Evolutionary conservation across 1,140 invertebrate genomes (phyloP), one percentile per base, ranked within the genome.

Genomic region (Oryctes rhinoceros): DNA sequence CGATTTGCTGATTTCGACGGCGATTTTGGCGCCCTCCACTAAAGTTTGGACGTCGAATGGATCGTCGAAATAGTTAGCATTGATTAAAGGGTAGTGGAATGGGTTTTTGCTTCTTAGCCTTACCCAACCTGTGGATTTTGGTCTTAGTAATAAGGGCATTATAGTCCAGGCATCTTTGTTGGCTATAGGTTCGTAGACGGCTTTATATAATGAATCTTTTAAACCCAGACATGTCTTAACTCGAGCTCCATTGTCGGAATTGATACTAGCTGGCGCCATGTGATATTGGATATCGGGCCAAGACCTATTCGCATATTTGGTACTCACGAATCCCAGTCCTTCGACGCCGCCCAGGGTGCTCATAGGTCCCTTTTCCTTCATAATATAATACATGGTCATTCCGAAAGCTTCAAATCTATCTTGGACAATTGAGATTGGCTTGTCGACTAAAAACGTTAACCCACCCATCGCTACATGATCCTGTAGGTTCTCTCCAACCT

Each of bases 271-370:
- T 0, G 95, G 94, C 1, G 94, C 94, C 93, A 97, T 95, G 80
- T 96, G 95, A 79, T 96, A 94, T 82, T 97, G 94, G 78, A 96
- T 92, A 83, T 97, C 96, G 0, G 96, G 95, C 89, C 92, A 95
- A 1, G 92, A 92, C 65, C 87, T 85, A 85, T 95, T 96, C 9
- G 83, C 86, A 83, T 92, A 95, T 79, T 91, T 93, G 0, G 95
- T 96, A 82, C 96, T 95, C 0, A 97, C 91, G 85, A 96, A 96
- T 1, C 93, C 95, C 49, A 96, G 88, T 0, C 95, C 95, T 88
- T 97, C 95, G 3, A 97, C 92, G 0, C 95, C 95, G 2, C 95
- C 95, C 0, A 96, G 87, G 0, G 93, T 94, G 0, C 95, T 96
- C 94, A 96, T 95, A 0, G 95, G 95, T 1, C 95, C 95, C 83